Conservation (phyloP, 2,113 vertebrate genomes). For the Calidris pugnax region DNA sequence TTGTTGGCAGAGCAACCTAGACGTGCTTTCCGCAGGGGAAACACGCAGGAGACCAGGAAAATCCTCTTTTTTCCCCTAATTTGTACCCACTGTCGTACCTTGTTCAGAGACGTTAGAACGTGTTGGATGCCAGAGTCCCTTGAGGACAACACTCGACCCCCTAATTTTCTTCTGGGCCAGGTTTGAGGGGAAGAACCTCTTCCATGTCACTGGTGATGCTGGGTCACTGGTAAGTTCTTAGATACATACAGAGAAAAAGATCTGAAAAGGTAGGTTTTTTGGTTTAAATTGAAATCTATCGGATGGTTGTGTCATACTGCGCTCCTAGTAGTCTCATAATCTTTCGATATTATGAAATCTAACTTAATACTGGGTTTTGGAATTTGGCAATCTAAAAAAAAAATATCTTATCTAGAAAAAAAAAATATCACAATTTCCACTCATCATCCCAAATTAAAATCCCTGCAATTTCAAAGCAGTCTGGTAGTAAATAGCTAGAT, state of each 20-base stretch:
- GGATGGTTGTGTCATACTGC: background rate
- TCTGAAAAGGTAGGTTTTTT: background rate
- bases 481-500: background rate
- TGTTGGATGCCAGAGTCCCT: background rate
- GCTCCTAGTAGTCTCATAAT: background rate
- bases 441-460: background rate
- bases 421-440: background rate
- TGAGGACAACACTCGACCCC: background rate
- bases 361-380: background rate
- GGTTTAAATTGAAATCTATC: background rate
- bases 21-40: background rate
- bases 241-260: background rate
- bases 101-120: background rate
- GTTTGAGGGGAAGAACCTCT: background rate
- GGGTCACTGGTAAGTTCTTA: background rate
- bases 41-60: background rate
- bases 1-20: background rate
- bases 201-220: background rate
- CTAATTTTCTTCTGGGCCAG: background rate
- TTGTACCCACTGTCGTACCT: background rate
- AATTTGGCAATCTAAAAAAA: background rate
- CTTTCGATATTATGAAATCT: background rate
- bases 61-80: background rate
- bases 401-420: background rate
- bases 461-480: background rate